phyloP scores from a whole-genome alignment of 1,140 invertebrate species.

The Eupristina koningsbergeri region DNA sequence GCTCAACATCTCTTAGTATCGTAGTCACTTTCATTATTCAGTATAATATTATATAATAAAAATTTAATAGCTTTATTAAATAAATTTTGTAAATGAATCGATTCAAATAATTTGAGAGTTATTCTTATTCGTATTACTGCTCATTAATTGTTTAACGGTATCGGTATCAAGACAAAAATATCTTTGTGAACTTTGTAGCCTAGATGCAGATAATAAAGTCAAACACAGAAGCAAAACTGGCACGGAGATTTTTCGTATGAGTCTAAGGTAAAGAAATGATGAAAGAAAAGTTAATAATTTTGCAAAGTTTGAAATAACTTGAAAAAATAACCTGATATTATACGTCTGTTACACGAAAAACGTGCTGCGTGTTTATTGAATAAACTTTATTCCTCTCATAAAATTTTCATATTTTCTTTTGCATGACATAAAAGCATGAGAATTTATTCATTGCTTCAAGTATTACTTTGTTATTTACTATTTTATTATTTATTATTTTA shows the following conservation, averaged over 20 bases:
- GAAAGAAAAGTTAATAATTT: constrained; percentile 39
- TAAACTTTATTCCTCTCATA: constrained; percentile 35
- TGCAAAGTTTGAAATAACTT: constrained; percentile 38
- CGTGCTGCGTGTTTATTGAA: constrained; percentile 44
- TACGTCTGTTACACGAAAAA: constrained; percentile 28
- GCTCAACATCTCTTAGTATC: constrained; percentile 16
- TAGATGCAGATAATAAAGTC: constrained; percentile 54
- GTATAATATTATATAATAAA: neutral
- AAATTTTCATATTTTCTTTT: constrained; percentile 43
- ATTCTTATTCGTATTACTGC: constrained; percentile 8
- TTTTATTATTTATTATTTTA: constrained; percentile 17
- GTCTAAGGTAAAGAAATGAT: constrained; percentile 69
- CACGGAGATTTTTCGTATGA: constrained; percentile 73
- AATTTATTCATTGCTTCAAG: constrained; percentile 26
- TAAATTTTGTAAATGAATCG: neutral
- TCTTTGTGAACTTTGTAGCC: constrained; percentile 47
- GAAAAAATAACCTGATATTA: constrained; percentile 37
- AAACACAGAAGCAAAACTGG: constrained; percentile 69
- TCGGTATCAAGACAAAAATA: constrained; percentile 45
- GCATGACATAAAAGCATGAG: constrained; percentile 46
- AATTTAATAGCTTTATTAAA: neutral
- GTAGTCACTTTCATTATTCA: constrained; percentile 14
- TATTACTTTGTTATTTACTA: constrained; percentile 16
- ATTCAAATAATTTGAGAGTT: constrained; percentile 18
- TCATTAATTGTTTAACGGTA: constrained; percentile 33